Evolutionary conservation across 1,140 invertebrate species (phyloP), one percentile per base, ranked within the genome.

Genomic region (Calliopsis andreniformis): DNA sequence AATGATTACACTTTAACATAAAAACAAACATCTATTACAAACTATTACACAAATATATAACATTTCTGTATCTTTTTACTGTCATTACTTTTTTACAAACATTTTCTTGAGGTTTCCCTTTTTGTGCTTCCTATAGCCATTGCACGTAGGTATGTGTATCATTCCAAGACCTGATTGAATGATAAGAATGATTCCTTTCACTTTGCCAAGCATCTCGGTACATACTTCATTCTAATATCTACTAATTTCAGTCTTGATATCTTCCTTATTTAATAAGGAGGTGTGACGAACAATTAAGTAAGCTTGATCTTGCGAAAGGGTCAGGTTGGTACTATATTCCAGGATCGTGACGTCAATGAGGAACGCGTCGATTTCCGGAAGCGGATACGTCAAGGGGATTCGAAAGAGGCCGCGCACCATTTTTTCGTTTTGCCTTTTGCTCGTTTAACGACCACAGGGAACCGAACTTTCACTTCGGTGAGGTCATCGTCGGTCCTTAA

Each of bases 401-500:
- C 43, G 64, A 83, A 83, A 82, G 80, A 75, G 66, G 66, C 23
- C 70, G 53, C 14, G 25, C 28, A 28, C 3, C 43, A 42, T 51
- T 76, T 64, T 49, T 76, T 76, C 42, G n/a, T 75, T 71, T 73
- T 67, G 43, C 53, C 59, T 69, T 59, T 76, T 71, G 70, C 64
- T 75, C 58, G 70, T 69, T 64, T 51, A 64, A 76, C 58, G 47
- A 56, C 43, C 28, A 42, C 28, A 43, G 43, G 16, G 77, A 78
- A 69, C 42, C 47, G 28, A 85, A 87, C 86, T 87, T 87, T 87
- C 86, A 87, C 86, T 87, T 83, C 43, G 80, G 59, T 84, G 80
- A 87, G 84, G 82, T 87, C 86, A 87, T 79, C 67, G 69, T 84
- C 69, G 78, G 75, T 78, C 82, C 83, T 87, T 88, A 87, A 87